Percentiles rank a stretch among this genome's conserved stretches.
Evolutionary conservation across 2,888 invertebrate genomes (phyloP).

Genomic region (Clivina fossor): DNA sequence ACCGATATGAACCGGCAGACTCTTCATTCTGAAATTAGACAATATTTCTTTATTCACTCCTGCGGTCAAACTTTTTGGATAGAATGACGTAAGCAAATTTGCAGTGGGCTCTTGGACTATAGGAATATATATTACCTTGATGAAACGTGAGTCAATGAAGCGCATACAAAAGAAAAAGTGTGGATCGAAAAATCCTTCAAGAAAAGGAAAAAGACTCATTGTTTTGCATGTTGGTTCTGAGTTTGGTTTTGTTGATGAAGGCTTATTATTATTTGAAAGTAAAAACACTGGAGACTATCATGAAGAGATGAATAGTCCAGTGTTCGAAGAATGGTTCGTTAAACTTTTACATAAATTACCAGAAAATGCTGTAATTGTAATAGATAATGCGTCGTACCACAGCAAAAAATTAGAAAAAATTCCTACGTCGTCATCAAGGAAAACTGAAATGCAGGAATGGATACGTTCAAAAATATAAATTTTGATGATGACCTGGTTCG

Average conservation of each 20-base stretch:
- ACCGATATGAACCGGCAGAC: too few relatives aligned
- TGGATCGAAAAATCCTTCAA: conserved; percentile 35
- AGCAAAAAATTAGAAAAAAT: conserved; percentile 2
- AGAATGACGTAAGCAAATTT: too few relatives aligned
- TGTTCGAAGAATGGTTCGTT: conserved; percentile 16
- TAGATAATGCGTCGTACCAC: conserved; percentile 23
- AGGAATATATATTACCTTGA: too few relatives aligned
- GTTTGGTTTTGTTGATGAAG: conserved; percentile 18
- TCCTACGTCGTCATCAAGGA: background rate
- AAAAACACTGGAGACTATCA: conserved; percentile 16
- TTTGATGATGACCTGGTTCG: conserved; percentile 2
- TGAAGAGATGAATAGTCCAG: conserved; percentile 9
- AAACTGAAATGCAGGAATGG: conserved; percentile 12
- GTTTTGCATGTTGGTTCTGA: conserved; percentile 36
- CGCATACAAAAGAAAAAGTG: too few relatives aligned
- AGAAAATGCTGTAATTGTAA: conserved; percentile 16
- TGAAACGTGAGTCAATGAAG: too few relatives aligned
- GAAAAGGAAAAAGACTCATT: conserved; percentile 35
- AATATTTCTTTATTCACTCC: too few relatives aligned
- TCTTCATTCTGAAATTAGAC: too few relatives aligned
- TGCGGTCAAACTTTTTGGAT: too few relatives aligned
- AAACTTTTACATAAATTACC: conserved; percentile 13
- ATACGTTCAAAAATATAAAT: background rate
- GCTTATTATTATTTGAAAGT: conserved; percentile 3
- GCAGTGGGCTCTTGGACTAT: too few relatives aligned